Conservation (phyloP, 2,113 vertebrate genomes). For the Xenopus laevis region DNA sequence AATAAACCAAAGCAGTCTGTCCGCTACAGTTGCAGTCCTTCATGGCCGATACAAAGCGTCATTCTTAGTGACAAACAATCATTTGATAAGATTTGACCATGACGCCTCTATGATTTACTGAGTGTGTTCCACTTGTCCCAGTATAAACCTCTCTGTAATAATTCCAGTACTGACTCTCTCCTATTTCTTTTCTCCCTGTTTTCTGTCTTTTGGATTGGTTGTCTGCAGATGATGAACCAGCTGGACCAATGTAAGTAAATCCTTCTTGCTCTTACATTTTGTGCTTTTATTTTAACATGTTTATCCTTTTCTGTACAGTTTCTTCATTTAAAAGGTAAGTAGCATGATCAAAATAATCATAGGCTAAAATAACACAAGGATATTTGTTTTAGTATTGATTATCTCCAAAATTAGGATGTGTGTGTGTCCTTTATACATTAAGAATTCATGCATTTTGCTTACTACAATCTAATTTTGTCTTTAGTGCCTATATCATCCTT, state of each 20-base stretch:
- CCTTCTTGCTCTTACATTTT: conserved; percentile 6
- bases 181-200: conserved; percentile 34
- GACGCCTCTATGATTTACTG: conserved; percentile 58
- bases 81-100: conserved; percentile 68
- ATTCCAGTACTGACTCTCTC: accelerated
- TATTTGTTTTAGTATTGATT: no score
- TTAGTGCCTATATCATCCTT: no score
- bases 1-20: conserved; percentile 68
- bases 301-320: no score
- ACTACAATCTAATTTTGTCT: no score
- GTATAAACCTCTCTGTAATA: conserved; percentile 55
- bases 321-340: no score
- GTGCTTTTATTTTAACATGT: conserved; percentile 8
- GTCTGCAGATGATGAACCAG: conserved; percentile 91
- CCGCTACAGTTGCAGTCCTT: conserved; percentile 81
- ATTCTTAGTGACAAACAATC: conserved; percentile 66
- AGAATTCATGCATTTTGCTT: no score
- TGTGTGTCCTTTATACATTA: no score
- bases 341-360: no score
- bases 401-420: no score
- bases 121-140: conserved; percentile 64
- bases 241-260: conserved; percentile 86
- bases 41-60: conserved; percentile 70
- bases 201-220: conserved; percentile 51
- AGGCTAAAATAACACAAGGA: no score